Percentiles rank a stretch among this genome's conserved stretches.
Evolutionary conservation across 1,140 invertebrate species (phyloP).

Genomic region (Nasonia vitripennis): DNA sequence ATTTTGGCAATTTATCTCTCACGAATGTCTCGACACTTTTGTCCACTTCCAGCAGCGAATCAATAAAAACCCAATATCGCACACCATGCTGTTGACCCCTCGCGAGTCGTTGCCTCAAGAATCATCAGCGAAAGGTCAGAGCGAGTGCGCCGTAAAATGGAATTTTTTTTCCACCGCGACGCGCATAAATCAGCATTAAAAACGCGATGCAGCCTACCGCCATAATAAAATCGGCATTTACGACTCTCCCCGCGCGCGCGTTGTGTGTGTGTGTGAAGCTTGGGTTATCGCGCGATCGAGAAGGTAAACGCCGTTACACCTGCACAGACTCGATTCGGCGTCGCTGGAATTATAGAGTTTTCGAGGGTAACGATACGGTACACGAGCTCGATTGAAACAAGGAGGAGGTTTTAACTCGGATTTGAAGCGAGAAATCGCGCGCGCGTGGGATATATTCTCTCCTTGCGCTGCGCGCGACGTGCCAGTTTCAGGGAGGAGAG

Average conservation of each 20-base stretch:
- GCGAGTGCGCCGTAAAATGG: neutral
- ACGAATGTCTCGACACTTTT: too few species aligned
- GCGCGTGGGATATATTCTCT: constrained; percentile 13
- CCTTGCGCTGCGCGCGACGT: neutral
- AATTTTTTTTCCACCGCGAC: neutral
- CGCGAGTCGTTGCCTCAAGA: neutral
- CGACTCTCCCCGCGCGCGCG: neutral
- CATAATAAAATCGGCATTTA: constrained; percentile 38
- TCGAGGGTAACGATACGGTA: neutral
- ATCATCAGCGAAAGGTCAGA: neutral
- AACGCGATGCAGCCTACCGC: neutral
- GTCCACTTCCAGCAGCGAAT: neutral
- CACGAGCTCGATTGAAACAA: neutral
- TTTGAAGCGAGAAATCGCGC: constrained; percentile 8
- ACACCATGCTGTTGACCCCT: neutral
- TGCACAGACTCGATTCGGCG: neutral
- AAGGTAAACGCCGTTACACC: neutral
- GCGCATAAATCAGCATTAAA: constrained; percentile 25
- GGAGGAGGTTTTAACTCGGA: neutral
- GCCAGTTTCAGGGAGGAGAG: constrained; percentile 14
- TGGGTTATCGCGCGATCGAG: neutral
- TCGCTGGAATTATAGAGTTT: too few species aligned
- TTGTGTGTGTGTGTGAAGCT: neutral
- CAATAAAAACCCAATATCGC: neutral
- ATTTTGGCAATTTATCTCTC: too few species aligned